Evolutionary conservation across 2,888 invertebrate genomes (phyloP), one percentile per base, ranked within the genome.

Genomic region (Neria commutata): DNA sequence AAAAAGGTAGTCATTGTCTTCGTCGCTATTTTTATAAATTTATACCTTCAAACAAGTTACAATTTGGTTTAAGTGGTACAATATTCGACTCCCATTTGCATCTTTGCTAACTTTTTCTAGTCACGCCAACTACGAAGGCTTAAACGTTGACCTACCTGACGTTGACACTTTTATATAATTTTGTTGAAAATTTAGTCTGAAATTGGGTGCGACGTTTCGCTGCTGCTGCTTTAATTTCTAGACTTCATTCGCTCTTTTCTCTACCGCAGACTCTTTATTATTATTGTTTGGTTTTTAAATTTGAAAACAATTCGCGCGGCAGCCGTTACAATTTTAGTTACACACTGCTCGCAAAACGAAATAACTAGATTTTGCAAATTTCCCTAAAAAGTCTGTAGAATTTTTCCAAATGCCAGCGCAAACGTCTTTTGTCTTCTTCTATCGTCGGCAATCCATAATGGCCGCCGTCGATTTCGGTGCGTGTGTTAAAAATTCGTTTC

Each of bases 291-390:
- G n/a, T n/a, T n/a, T n/a, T n/a, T n/a, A n/a, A n/a, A n/a, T n/a
- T n/a, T 60, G 57, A 63, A 65, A 73, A 72, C 70, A 74, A 73
- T 60, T 62, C 65, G 40, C 60, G n/a, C n/a, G n/a, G 19, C 49
- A 55, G 66, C 56, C 48, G 53, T 54, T 56, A 56, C 45, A 51
- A n/a, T n/a, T n/a, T n/a, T n/a, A n/a, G n/a, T n/a, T n/a, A n/a
- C n/a, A n/a, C n/a, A n/a, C n/a, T n/a, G n/a, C n/a, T n/a, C n/a
- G 62, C 56, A 56, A 67, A 78, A 77, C 74, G 76, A 78, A 78
- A 76, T 76, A 75, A 77, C 76, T 77, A 75, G 76, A 74, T 71
- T 68, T 70, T 16, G 16, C 24, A 34, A 56, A 50, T 17, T 45
- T 51, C 23, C 16, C 23, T 48, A 25, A 37, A 48, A 37, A 48